Base-by-base conservation (phyloP, 2,113 vertebrate genomes). In the Phyllostomus hastatus region DNA sequence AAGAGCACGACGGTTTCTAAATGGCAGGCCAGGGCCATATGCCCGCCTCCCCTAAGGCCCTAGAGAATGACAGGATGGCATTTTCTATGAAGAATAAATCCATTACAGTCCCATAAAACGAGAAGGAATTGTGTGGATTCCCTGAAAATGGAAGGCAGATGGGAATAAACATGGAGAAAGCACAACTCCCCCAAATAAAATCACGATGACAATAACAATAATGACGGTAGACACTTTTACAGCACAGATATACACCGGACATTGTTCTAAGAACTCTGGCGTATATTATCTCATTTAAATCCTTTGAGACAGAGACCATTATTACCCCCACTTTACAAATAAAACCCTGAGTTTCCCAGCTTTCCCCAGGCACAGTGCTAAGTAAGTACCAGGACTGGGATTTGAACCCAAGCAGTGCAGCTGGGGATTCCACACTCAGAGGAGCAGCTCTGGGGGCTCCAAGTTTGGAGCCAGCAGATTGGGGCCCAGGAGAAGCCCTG, bases 51-150 rank as follows among this genome's bases (percentile, higher is more conserved):
- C 66, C 59, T 19, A 17, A n/a, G 31, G 5, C 20, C 70, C 59
- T 24, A 46, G 19, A 81, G 93, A 57, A 82, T 17, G 38, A 79
- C 61, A 83, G 61, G 94, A 67, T 75, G 67, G 54, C 15, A n/a
- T 94, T 89, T 79, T 87, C 66, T 52, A 94, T 35, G 35, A 78
- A 83, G 64, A 91, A 78, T 28, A 83, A 93, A 92, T 73, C 59
- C 33, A 82, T 64, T 48, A 61, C 16, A 54, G 20, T 48, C 31
- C 48, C 66, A 87, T 35, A 72, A 94, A 89, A 79, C 73, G 89
- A 78, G 41, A 90, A 76, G 57, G 11, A 90, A 85, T 79, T 50
- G 35, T 35, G 82, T 26, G 48, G 26, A 22, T 22, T 91, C 54
- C 38, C 54, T 81, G 73, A 94, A 85, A 41, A 73, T 38, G 66